Evolutionary conservation across 2,888 invertebrate species (phyloP), one percentile per base, ranked within the genome.

Genomic region (Aporophyla lueneburgensis): DNA sequence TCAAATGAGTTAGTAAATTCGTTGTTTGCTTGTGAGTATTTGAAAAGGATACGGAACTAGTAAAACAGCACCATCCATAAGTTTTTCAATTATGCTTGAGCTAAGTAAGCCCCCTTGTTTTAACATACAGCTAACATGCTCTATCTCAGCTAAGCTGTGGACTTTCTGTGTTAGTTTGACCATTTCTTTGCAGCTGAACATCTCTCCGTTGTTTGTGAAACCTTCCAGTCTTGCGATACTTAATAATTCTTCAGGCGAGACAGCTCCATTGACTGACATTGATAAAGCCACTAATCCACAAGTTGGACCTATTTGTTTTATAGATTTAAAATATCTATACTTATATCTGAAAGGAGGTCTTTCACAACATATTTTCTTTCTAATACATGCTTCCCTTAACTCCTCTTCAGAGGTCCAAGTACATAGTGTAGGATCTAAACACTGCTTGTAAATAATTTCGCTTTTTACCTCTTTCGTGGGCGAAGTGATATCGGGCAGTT

Each of bases 241-340:
- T 2, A 98, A 95, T 24, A 97, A 96, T 76, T 98, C 95, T 46
- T 94, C 96, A 14, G 97, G 95, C n/a, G 97, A 93, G 9, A 97
- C 96, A 74, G 95, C 95, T 67, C 97, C 97, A 80, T 97, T 97
- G 0, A 98, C 95, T 67, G 98, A 96, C 98, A 99, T 99, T 58
- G 98, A 98, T 51, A 99, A 93, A 4, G 99, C 99, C n/a, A 98
- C 98, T 76, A 99, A 93, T 14, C 99, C 99, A 95, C 99, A 99
- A 87, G 99, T 99, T 6, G 98, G 98, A 0, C 98, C 97, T 46
- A 96, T 92, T 93, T 97, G 97, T 62, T 92, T 81, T 74, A 95
- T 93, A 9, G 96, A 92, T 49, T 94, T 90, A 78, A 94, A 94
- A 76, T 92, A 91, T 78, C 91, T 96, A 78, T 96, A 97, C 75